Base-by-base conservation (phyloP, 1,140 invertebrate species). In the Panulirus ornatus region DNA sequence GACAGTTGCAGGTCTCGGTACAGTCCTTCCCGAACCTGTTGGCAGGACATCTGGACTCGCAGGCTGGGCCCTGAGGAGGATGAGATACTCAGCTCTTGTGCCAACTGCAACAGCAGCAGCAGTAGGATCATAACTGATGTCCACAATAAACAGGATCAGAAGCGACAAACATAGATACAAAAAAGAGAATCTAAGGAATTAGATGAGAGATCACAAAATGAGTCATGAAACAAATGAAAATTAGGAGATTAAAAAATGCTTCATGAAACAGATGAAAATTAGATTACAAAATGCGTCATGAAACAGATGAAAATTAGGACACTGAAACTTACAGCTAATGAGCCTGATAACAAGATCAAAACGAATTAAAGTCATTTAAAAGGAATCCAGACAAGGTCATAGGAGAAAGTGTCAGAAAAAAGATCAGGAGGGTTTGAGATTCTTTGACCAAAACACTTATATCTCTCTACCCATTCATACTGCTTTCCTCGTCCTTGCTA, bases 21-120 rank as follows among this genome's bases (percentile, higher is more conserved):
- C 98, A 99, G 88, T 95, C 95, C n/a, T 94, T 94, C 0, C 98
- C 98, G 93, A 95, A 98, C 0, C 95, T 95, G 9, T 96, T 96
- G 30, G 95, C 93, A 0, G 96, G 95, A 93, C 98, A 99, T 71
- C 94, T 94, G 42, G 96, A 95, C 84, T 97, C 94, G 93, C 97
- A 98, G 96, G 97, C 93, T 71, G 90, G 75, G 5, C 93, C 93
- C 66, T 91, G 92, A n/a, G n/a, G n/a, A n/a, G n/a, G n/a, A n/a
- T n/a, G n/a, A n/a, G n/a, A n/a, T n/a, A n/a, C n/a, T n/a, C n/a
- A n/a, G n/a, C n/a, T n/a, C n/a, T n/a, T n/a, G n/a, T n/a, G n/a
- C n/a, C n/a, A n/a, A n/a, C n/a, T n/a, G n/a, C n/a, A n/a, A n/a
- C n/a, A n/a, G n/a, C n/a, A n/a, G n/a, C n/a, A n/a, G n/a, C n/a